Percentiles rank a stretch among this genome's conserved stretches.
Conservation (phyloP, 2,797 vertebrate species). For the Delichon dasypus region DNA sequence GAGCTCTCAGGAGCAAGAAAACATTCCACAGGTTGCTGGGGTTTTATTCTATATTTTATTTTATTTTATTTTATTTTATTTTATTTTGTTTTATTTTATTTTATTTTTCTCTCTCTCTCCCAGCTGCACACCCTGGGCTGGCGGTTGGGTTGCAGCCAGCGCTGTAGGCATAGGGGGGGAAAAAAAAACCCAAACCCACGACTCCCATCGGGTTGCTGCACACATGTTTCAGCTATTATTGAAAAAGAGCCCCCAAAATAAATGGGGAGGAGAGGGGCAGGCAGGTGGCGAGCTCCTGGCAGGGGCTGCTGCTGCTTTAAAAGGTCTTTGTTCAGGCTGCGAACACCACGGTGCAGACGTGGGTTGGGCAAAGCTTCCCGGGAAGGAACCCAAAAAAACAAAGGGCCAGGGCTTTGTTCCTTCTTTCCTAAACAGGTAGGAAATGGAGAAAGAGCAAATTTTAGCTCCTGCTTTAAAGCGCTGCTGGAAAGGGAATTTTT, state of each 20-base stretch:
- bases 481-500: slow-evolving; percentile 47
- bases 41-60: not conserved
- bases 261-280: not conserved
- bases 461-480: not conserved
- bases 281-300: slow-evolving; percentile 64
- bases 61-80: too few species aligned
- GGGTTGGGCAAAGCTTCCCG: slow-evolving; percentile 14
- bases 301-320: slow-evolving; percentile 12
- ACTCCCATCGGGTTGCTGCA: not conserved
- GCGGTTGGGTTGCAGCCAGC: slow-evolving; percentile 28
- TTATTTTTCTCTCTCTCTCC: not conserved
- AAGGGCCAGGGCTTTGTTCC: slow-evolving; percentile 22
- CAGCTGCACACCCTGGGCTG: slow-evolving; percentile 54
- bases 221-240: slow-evolving; percentile 58
- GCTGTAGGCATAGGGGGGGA: not conserved
- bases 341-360: not conserved
- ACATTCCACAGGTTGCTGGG: slow-evolving; percentile 61
- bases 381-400: slow-evolving; percentile 13
- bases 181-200: not conserved
- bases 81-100: too few species aligned
- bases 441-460: slow-evolving; percentile 45
- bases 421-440: slow-evolving; percentile 53
- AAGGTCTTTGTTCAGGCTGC: slow-evolving; percentile 36
- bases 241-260: slow-evolving; percentile 17
- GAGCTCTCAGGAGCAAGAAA: slow-evolving; percentile 47